Evolutionary conservation across 2,797 vertebrate genomes (phyloP), one percentile per base, ranked within the genome.

Genomic region (Cuniculus paca): DNA sequence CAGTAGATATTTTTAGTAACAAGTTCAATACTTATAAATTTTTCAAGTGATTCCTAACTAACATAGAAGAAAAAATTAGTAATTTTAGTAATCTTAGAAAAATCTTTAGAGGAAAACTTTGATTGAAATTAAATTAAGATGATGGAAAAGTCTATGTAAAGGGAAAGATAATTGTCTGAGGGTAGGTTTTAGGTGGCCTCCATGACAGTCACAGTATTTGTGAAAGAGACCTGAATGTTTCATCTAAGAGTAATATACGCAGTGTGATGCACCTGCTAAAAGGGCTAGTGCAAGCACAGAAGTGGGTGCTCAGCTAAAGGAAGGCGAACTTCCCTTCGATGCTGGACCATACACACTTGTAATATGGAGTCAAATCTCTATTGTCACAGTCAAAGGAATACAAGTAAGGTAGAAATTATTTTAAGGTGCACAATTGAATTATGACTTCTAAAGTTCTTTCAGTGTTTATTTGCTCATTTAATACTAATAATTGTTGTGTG

Each of bases 81-180:
- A 83, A 48, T 78, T 93, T 95, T 77, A 80, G 17, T 70, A 78
- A 52, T 77, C 93, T 90, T 65, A 84, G 61, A 50, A 93, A 78
- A 34, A 39, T n/a, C 24, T 90, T 34, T 48, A 10, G 92, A 92
- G 26, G 42, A 95, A 88, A 91, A 77, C 9, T 39, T 65, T 39
- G 34, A 87, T 75, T 72, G 45, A 58, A 96, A 72, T 92, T 54
- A 90, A 88, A 88, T 79, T 56, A 90, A 75, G 54, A 74, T 84
- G 39, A 17, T 88, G 0, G 83, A 77, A 60, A 78, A 24, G 36
- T 90, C 19, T 60, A 78, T 8, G 65, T 14, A 48, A 34, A 65
- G 22, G 19, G 22, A 61, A 90, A 50, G 61, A 36, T n/a, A 63
- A 74, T 74, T 60, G 3, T 5, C n/a, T 10, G 36, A 96, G 22